These are phyloP conservation scores for Acanthaster planci DNA, from an alignment of 35 echinoderm and acorn worm genomes.

Conservation along the genomic window DNA sequence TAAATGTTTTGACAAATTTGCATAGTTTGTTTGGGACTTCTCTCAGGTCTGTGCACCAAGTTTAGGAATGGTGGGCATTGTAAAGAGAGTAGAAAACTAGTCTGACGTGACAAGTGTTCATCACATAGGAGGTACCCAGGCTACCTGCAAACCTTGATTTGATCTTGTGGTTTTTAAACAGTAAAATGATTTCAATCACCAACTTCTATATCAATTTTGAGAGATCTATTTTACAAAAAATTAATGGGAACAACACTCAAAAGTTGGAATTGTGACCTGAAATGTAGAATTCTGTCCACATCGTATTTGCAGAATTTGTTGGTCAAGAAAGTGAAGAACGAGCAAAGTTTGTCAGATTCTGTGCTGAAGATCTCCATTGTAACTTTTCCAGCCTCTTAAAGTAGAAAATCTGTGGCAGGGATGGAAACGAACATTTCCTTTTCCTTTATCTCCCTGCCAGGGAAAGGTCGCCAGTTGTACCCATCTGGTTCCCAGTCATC, in stretches of 20 bases:
- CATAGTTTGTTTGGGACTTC: background rate
- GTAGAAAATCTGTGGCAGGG: background rate
- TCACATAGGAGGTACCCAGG: too few species aligned
- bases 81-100: too few species aligned
- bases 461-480: conserved; percentile 1
- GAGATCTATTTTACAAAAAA: too few species aligned
- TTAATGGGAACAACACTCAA: too few species aligned
- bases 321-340: background rate
- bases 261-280: background rate
- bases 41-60: background rate
- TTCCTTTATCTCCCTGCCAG: background rate
- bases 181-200: too few species aligned
- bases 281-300: background rate
- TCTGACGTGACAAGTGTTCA: too few species aligned
- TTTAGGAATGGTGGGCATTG: background rate
- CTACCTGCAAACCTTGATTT: too few species aligned
- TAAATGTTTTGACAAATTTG: too few species aligned
- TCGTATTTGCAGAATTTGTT: background rate
- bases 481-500: background rate
- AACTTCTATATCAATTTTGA: too few species aligned
- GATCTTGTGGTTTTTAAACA: too few species aligned
- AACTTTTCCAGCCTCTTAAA: background rate
- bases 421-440: background rate
- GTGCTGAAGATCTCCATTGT: background rate
- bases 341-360: background rate